phyloP scores from a whole-genome alignment of 2,888 invertebrate species.

The Oligia fasciuncula region DNA sequence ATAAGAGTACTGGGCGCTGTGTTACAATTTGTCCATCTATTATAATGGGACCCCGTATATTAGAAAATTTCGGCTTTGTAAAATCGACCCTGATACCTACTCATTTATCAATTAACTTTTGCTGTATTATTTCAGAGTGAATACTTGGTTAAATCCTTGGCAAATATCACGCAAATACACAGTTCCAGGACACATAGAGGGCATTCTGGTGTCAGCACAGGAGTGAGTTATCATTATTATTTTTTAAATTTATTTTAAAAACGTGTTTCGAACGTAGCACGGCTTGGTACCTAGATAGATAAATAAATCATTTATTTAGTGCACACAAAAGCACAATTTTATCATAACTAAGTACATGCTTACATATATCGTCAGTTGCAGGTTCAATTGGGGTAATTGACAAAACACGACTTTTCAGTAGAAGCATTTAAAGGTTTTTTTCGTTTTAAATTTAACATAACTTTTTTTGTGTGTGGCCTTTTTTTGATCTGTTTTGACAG shows the following conservation, averaged over 20 bases:
- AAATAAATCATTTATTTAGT: too few relatives aligned
- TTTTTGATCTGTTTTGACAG: too few relatives aligned
- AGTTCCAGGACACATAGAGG: conserved; percentile 90
- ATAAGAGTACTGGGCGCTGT: background rate
- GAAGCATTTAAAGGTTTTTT: too few relatives aligned
- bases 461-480: too few relatives aligned
- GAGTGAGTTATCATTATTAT: conserved; percentile 85
- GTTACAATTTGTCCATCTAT: too few relatives aligned
- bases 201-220: conserved; percentile 88
- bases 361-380: too few relatives aligned
- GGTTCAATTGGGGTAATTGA: too few relatives aligned
- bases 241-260: background rate
- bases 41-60: background rate
- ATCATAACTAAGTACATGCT: too few relatives aligned
- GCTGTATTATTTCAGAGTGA: conserved; percentile 84
- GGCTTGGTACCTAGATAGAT: too few relatives aligned
- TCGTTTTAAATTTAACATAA: too few relatives aligned
- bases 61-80: background rate
- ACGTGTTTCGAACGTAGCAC: background rate
- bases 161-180: conserved; percentile 92
- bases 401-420: too few relatives aligned
- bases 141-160: conserved; percentile 93
- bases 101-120: conserved; percentile 2
- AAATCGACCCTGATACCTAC: background rate
- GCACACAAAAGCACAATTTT: too few relatives aligned